Conservation (phyloP, 2,797 vertebrate genomes). For the Sebastes minor region DNA sequence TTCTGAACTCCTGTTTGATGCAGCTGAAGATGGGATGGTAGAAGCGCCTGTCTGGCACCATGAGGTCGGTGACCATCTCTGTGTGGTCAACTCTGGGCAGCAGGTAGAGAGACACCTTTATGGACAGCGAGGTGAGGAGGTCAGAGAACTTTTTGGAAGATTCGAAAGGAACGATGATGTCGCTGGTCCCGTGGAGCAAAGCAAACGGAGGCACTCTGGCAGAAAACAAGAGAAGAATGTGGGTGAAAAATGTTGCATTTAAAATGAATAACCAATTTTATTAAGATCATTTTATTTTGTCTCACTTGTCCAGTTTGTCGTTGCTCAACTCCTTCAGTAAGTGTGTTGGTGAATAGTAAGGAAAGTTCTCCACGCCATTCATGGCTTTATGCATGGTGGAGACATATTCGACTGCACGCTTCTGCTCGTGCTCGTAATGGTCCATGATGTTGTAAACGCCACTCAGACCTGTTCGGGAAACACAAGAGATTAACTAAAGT, state of each 20-base stretch:
- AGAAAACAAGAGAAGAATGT: neutral
- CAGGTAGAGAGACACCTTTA: slow-evolving; percentile 76
- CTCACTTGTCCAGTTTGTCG: slow-evolving; percentile 76
- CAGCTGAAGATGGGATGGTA: slow-evolving; percentile 77
- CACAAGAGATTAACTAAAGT: neutral
- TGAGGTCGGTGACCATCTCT: slow-evolving; percentile 80
- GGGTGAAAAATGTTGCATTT: neutral
- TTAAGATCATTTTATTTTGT: neutral
- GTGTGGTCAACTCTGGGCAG: slow-evolving; percentile 78
- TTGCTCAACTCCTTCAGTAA: slow-evolving; percentile 58
- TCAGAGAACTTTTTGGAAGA: slow-evolving; percentile 77
- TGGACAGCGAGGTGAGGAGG: slow-evolving; percentile 71
- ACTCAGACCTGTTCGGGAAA: slow-evolving; percentile 73
- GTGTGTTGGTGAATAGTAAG: slow-evolving; percentile 79
- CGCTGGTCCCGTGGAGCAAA: slow-evolving; percentile 79
- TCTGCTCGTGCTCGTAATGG: slow-evolving; percentile 82
- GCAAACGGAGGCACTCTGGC: slow-evolving; percentile 77
- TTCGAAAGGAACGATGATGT: slow-evolving; percentile 76
- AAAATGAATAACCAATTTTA: neutral
- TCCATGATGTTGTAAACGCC: slow-evolving; percentile 82
- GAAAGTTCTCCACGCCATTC: slow-evolving; percentile 80
- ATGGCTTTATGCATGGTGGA: slow-evolving; percentile 86
- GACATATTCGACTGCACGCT: slow-evolving; percentile 77
- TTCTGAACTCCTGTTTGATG: slow-evolving; percentile 77
- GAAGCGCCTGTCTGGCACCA: slow-evolving; percentile 74